phyloP scores from a whole-genome alignment of 2,797 vertebrate genomes.

The Enteromius unitaeniatus region DNA sequence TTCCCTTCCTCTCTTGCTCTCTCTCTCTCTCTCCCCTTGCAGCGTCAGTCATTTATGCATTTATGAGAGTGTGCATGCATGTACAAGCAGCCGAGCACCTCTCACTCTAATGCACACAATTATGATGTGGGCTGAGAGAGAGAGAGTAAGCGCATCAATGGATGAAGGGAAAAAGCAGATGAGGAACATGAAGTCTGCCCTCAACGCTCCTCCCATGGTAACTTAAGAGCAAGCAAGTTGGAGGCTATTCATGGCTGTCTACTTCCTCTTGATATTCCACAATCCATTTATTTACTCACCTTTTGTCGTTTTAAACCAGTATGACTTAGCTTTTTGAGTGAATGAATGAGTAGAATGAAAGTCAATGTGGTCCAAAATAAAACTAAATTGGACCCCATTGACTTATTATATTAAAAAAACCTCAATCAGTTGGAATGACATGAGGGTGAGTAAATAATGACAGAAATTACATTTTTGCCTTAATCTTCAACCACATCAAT shows the following conservation, averaged over 20 bases:
- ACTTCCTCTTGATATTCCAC: constrained; percentile 47
- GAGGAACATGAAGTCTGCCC: constrained; percentile 2
- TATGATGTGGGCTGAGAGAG: constrained; percentile 48
- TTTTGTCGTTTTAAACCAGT: neutral
- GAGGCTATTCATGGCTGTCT: constrained; percentile 35
- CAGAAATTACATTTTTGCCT: neutral
- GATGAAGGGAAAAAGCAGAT: constrained; percentile 32
- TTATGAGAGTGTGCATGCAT: constrained; percentile 68
- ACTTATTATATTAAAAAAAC: neutral
- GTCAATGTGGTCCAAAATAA: neutral
- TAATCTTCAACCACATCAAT: constrained; percentile 6
- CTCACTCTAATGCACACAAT: constrained; percentile 59
- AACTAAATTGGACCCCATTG: neutral
- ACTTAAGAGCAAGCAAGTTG: constrained; percentile 58
- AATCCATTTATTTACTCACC: constrained; percentile 2
- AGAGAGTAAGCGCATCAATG: constrained; percentile 18
- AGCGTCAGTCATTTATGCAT: constrained; percentile 73
- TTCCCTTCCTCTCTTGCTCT: constrained; percentile 27
- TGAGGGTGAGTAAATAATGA: neutral
- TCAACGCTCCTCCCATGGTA: constrained; percentile 39
- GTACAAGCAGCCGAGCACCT: constrained; percentile 26
- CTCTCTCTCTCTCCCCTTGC: constrained; percentile 55
- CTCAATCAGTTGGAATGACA: neutral
- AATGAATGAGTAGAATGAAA: neutral
- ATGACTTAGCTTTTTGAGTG: neutral